A percentile compares a stretch with the other conserved stretches of the same genome.
Conservation (phyloP, 2,113 vertebrate species). For the Vicugna pacos region DNA sequence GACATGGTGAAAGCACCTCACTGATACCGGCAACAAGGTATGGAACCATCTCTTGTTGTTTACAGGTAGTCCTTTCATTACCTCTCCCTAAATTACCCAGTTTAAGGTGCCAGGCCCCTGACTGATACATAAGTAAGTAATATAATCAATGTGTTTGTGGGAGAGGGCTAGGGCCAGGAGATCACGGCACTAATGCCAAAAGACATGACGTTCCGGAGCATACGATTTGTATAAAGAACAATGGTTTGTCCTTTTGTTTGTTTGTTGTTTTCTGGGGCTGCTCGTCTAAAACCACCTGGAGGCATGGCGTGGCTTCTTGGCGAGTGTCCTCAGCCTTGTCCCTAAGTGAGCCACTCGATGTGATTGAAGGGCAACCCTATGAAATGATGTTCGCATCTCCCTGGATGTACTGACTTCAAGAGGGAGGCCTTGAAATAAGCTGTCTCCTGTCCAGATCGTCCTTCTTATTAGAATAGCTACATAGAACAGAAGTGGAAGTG, state of each 20-base stretch:
- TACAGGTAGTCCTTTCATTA: background rate
- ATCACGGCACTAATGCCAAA: background rate
- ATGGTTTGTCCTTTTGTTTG: background rate
- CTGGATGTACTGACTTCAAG: background rate
- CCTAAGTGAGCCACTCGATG: background rate
- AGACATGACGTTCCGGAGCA: background rate
- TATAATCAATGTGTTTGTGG: background rate
- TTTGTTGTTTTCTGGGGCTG: background rate
- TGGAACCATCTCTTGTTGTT: background rate
- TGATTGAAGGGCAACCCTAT: background rate
- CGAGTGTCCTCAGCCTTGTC: background rate
- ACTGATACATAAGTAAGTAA: background rate
- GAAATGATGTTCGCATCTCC: background rate
- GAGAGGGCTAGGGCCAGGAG: background rate
- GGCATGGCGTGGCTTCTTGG: background rate
- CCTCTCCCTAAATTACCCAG: background rate
- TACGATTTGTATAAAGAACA: background rate
- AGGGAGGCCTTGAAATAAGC: background rate
- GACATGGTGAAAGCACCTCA: background rate
- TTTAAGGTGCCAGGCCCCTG: background rate
- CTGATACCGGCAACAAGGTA: background rate
- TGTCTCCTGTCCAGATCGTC: background rate
- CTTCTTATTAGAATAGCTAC: background rate
- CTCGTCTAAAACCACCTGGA: background rate
- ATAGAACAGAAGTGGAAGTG: background rate